Conservation (phyloP, 2,113 vertebrate species). For the Gymnorhina tibicen region DNA sequence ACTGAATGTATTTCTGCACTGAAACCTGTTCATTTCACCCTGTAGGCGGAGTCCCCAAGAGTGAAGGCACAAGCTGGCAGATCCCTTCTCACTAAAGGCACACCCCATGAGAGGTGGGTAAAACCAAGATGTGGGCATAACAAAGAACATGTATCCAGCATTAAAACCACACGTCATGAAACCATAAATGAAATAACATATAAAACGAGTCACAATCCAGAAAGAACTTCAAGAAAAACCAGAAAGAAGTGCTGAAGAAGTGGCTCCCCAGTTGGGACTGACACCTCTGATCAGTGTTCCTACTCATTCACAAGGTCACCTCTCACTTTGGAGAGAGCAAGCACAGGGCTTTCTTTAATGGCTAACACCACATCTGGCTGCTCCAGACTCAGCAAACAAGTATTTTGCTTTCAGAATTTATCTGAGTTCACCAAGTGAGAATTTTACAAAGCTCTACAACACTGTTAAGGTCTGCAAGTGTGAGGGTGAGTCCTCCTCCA, state of each 20-base stretch:
- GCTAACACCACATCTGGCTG: not conserved
- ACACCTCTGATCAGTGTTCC: not conserved
- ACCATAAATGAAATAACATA: not conserved
- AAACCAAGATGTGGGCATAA: not conserved
- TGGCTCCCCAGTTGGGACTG: not conserved
- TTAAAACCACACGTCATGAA: not conserved
- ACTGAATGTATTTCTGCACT: not conserved
- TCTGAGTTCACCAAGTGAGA: not conserved
- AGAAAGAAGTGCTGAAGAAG: not conserved
- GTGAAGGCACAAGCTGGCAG: not conserved
- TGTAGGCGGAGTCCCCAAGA: not conserved
- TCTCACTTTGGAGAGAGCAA: accelerated
- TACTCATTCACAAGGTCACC: not conserved
- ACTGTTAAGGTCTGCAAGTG: not conserved
- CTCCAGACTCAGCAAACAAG: not conserved
- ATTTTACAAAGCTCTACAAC: not conserved
- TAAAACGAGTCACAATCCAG: not conserved
- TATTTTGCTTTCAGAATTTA: not conserved
- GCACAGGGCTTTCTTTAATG: not conserved
- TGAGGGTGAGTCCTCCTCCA: not conserved
- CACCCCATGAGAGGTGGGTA: accelerated
- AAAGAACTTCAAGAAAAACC: not conserved
- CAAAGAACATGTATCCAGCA: not conserved
- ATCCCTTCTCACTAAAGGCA: not conserved
- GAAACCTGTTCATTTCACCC: not conserved